Evolutionary conservation across 2,797 vertebrate genomes (phyloP).

Genomic region (Limosa lapponica): DNA sequence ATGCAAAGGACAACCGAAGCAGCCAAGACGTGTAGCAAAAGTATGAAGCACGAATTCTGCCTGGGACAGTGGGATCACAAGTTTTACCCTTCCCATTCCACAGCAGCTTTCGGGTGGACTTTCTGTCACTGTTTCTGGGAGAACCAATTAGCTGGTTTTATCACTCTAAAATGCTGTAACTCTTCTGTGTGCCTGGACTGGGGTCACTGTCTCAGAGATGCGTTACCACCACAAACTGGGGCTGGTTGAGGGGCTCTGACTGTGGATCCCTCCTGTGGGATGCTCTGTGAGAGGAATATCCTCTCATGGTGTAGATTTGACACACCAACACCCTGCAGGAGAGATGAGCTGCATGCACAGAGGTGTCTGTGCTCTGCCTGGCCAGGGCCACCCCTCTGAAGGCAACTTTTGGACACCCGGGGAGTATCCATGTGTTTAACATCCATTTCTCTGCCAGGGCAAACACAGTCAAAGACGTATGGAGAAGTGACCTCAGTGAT

Average conservation of each 20-base stretch:
- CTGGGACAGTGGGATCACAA: background rate
- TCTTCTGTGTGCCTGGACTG: background rate
- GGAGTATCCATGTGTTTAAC: fast-evolving
- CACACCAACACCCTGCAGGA: fast-evolving
- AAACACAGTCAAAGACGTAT: background rate
- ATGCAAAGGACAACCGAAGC: background rate
- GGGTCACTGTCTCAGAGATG: fast-evolving
- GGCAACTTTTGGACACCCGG: fast-evolving
- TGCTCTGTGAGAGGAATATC: background rate
- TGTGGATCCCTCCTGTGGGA: background rate
- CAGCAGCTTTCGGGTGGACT: background rate
- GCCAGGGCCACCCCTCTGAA: fast-evolving
- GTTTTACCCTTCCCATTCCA: background rate
- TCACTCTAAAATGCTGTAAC: background rate
- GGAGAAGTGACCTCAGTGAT: fast-evolving
- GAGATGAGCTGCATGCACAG: fast-evolving
- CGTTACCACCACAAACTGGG: fast-evolving
- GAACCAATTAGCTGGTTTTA: background rate
- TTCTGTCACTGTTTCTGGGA: background rate
- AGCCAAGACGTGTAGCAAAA: fast-evolving
- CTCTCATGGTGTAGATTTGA: background rate
- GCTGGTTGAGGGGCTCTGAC: background rate
- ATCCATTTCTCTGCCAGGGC: background rate
- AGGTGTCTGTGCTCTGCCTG: background rate
- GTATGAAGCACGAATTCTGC: fast-evolving